Base-by-base conservation (phyloP, 2,113 vertebrate genomes). In the Orcinus orca region DNA sequence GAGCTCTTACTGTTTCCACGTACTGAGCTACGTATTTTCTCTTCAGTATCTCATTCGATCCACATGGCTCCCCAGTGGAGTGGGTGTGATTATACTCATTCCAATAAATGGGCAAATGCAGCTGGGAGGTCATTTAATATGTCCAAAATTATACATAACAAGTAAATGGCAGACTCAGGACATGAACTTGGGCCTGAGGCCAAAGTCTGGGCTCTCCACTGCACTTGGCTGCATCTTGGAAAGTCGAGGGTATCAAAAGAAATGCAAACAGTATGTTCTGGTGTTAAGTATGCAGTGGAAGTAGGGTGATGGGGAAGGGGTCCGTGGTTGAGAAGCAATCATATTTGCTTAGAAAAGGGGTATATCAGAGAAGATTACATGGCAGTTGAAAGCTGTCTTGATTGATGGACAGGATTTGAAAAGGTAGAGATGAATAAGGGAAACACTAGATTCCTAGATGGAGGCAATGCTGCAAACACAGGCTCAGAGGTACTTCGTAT, bases 261-360 rank as follows among this genome's bases (percentile, higher is more conserved):
- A 13, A 38, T 3, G 3, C 31, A 63, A 12, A 80, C 13, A 21
- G 62, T 26, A 47, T 62, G 31, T 20, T 12, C 2, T 25, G 5
- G n/a, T 5, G 47, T 4, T 31, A 8, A 55, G 67, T 12, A 7
- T n/a, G 53, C 0, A 0, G 10, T 20, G 11, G 31, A 26, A 25
- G 53, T 13, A 6, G 26, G 10, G 58, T 63, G 31, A 47, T 20
- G 26, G 29, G 26, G 5, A 71, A 70, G 18, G 21, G 29, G 31
- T 14, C 9, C 9, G 4, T 21, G 2, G 41, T 2, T 38, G 63
- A 67, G 47, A 95, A 50, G 8, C 0, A 1, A 53, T 67, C 33
- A 1, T 13, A 60, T 60, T 8, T 18, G 31, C 33, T 50, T 71
- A 20, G 26, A 53, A 36, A 15, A 94, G 13, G 31, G 10, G 9